These are phyloP conservation scores for Synanthedon formicaeformis DNA, from an alignment of 2,888 invertebrate genomes.

Conservation along the genomic window DNA sequence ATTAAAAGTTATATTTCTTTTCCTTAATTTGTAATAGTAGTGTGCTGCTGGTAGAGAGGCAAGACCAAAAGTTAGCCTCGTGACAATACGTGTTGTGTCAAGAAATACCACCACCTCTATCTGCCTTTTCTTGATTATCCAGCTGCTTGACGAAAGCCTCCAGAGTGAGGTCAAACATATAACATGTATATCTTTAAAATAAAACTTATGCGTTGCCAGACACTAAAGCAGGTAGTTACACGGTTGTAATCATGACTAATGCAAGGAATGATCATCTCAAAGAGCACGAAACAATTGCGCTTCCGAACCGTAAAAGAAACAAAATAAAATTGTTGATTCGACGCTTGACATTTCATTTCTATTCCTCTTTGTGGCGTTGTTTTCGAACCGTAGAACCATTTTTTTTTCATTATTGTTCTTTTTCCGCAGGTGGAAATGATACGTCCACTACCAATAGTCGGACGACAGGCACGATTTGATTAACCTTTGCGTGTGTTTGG, in stretches of 20 bases:
- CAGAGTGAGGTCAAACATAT: too few species aligned
- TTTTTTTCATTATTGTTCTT: conserved; percentile 23
- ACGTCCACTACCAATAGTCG: conserved; percentile 19
- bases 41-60: too few species aligned
- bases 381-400: conserved; percentile 15
- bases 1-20: too few species aligned
- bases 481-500: conserved; percentile 14
- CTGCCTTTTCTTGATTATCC: too few species aligned
- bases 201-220: too few species aligned
- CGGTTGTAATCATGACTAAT: background rate
- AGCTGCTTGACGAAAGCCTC: too few species aligned
- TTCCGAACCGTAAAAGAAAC: conserved; percentile 1
- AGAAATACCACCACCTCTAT: too few species aligned
- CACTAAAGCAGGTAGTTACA: background rate
- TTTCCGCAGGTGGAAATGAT: conserved; percentile 25
- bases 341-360: conserved; percentile 42
- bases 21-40: too few species aligned
- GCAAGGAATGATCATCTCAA: background rate
- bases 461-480: conserved; percentile 24
- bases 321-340: conserved; percentile 19
- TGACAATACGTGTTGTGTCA: too few species aligned
- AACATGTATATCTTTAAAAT: too few species aligned
- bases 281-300: background rate
- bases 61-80: too few species aligned
- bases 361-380: conserved; percentile 32